phyloP scores from a whole-genome alignment of 2,797 vertebrate genomes.

The Gephyroberyx darwinii region DNA sequence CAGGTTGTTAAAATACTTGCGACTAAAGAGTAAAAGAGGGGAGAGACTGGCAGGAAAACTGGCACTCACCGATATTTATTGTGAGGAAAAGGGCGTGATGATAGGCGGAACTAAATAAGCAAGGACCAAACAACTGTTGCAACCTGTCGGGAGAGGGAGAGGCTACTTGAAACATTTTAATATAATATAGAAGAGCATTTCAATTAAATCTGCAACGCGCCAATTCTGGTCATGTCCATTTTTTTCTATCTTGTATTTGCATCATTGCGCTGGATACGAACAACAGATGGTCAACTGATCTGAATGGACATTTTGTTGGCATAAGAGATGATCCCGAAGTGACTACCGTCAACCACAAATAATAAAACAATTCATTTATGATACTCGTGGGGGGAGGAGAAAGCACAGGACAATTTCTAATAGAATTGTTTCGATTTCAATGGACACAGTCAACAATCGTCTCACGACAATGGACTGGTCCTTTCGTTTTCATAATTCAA shows the following conservation, averaged over 20 bases:
- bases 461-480: neutral
- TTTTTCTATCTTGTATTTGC: neutral
- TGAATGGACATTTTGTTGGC: too few relatives aligned
- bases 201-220: neutral
- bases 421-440: neutral
- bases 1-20: neutral
- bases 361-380: too few relatives aligned
- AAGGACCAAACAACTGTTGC: conserved; percentile 70
- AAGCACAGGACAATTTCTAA: too few relatives aligned
- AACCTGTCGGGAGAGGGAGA: conserved; percentile 64
- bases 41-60: conserved; percentile 31
- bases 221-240: neutral
- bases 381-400: too few relatives aligned
- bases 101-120: conserved; percentile 73
- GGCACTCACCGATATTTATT: conserved; percentile 78
- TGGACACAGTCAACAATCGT: neutral
- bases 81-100: conserved; percentile 72
- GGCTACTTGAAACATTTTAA: conserved; percentile 16
- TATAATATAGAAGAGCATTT: neutral
- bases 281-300: too few relatives aligned
- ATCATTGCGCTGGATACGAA: neutral
- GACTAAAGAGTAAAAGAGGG: neutral
- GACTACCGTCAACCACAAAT: too few relatives aligned
- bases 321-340: too few relatives aligned
- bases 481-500: too few relatives aligned